Percentiles rank a stretch among this genome's conserved stretches.
phyloP scores from a whole-genome alignment of 2,113 vertebrate genomes.

The Erpornis zantholeuca region DNA sequence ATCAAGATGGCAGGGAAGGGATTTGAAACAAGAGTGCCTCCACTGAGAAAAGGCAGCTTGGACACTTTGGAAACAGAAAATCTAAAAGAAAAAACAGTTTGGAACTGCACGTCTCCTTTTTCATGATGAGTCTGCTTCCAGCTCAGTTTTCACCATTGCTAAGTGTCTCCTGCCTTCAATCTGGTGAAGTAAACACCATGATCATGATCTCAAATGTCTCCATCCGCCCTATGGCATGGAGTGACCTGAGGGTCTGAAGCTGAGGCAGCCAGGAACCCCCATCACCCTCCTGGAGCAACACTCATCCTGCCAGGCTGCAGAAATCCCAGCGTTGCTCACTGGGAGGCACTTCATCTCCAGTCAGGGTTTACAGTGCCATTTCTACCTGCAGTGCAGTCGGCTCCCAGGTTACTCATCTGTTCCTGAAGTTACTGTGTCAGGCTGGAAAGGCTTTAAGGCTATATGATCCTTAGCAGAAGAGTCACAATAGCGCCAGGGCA shows the following conservation, averaged over 20 bases:
- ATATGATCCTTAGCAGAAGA: background rate
- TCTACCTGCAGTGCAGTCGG: background rate
- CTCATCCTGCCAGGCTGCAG: background rate
- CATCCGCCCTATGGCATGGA: background rate
- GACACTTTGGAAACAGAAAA: background rate
- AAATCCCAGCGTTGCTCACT: background rate
- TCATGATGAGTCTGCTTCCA: constrained; percentile 48
- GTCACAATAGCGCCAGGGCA: fast-evolving
- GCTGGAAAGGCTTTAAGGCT: background rate
- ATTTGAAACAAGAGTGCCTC: background rate
- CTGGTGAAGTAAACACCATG: background rate
- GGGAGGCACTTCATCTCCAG: background rate
- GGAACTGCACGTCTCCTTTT: background rate
- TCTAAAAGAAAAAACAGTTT: background rate
- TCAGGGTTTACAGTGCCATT: background rate
- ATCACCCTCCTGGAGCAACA: background rate
- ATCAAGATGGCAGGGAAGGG: background rate
- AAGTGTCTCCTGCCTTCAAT: background rate
- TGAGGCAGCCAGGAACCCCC: background rate
- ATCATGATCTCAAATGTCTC: background rate
- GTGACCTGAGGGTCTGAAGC: background rate
- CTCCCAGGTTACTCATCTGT: background rate
- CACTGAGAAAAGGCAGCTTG: background rate
- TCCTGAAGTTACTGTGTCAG: background rate
- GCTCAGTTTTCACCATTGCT: constrained; percentile 29